Percentiles rank a stretch among this genome's conserved stretches.
These are phyloP conservation scores for Cyanoderma ruficeps DNA, from an alignment of 2,113 vertebrate species.

Conservation along the genomic window DNA sequence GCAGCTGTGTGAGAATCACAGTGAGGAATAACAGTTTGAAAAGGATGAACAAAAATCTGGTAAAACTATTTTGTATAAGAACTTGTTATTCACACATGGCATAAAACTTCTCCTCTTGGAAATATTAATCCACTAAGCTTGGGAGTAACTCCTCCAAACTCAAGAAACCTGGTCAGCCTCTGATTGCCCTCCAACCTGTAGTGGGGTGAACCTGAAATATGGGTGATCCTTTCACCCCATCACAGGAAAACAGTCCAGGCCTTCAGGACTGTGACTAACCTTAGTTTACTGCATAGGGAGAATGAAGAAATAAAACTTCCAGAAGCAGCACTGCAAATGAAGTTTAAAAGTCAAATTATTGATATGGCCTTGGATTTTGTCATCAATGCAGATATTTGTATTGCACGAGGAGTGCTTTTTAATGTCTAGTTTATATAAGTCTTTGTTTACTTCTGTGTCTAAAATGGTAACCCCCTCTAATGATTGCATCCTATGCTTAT, in stretches of 20 bases:
- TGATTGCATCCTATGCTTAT: neutral
- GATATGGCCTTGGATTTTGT: neutral
- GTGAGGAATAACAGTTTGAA: neutral
- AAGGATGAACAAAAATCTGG: neutral
- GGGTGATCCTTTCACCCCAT: accelerated
- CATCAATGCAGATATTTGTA: neutral
- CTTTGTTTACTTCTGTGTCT: neutral
- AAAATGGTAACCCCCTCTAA: neutral
- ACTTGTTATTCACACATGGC: neutral
- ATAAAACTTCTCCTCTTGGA: neutral
- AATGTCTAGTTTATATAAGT: neutral
- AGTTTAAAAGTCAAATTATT: neutral
- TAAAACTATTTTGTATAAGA: neutral
- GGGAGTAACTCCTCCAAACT: neutral
- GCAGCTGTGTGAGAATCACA: neutral
- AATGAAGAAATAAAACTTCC: neutral
- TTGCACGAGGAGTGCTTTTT: neutral
- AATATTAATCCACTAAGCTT: neutral
- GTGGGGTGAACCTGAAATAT: neutral
- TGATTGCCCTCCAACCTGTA: neutral
- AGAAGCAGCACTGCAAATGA: neutral
- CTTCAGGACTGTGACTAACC: neutral
- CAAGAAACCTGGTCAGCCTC: neutral
- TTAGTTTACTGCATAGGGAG: neutral
- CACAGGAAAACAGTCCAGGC: neutral